phyloP scores from a whole-genome alignment of 1,140 invertebrate genomes.

The Laupala kohalensis region DNA sequence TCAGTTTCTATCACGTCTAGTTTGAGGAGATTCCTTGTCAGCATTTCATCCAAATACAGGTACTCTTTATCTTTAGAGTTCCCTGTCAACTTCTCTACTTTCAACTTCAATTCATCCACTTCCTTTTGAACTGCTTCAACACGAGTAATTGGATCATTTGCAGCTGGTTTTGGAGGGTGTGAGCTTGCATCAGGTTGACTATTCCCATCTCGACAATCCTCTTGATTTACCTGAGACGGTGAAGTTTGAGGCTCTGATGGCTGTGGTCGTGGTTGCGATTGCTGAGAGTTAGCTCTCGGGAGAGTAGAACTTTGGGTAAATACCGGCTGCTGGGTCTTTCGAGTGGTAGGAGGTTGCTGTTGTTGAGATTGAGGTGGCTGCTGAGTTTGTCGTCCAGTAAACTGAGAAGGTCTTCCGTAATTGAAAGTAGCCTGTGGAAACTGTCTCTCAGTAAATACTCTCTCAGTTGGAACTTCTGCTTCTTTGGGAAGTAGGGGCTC shows the following conservation, averaged over 20 bases:
- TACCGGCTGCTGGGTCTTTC: not conserved
- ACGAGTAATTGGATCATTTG: conserved; percentile 56
- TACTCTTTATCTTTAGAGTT: conserved; percentile 68
- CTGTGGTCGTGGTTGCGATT: conserved; percentile 17
- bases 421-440: not conserved
- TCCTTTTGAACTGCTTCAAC: conserved; percentile 70
- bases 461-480: conserved; percentile 13
- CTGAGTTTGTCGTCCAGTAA: not conserved
- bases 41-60: conserved; percentile 84
- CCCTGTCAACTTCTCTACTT: conserved; percentile 66
- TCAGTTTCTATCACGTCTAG: conserved; percentile 85
- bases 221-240: conserved; percentile 17
- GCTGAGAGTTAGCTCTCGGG: conserved; percentile 10
- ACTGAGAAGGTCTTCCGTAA: not conserved
- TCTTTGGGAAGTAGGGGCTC: conserved; percentile 53
- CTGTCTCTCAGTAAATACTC: not conserved
- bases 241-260: conserved; percentile 17
- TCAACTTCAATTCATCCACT: conserved; percentile 57
- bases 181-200: conserved; percentile 21
- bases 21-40: conserved; percentile 81
- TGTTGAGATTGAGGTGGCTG: not conserved
- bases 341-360: not conserved
- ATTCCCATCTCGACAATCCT: conserved; percentile 23
- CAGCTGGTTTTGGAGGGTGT: conserved; percentile 27
- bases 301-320: conserved; percentile 6